phyloP scores from a whole-genome alignment of 1,140 invertebrate genomes.

The Eriocheir sinensis region DNA sequence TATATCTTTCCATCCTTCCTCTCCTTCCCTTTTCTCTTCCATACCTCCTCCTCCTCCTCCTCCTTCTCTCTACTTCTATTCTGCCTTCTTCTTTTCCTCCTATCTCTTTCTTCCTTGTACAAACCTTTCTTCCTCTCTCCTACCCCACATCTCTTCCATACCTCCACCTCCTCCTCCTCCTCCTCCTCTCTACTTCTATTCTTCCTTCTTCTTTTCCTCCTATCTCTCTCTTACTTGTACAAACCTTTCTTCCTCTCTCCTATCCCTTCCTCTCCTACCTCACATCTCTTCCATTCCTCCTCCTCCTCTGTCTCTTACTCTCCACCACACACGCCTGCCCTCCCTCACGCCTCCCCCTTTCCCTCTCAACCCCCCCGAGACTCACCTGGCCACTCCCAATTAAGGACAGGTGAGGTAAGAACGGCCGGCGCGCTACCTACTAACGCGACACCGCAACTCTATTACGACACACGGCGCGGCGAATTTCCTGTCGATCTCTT shows the following conservation, averaged over 20 bases:
- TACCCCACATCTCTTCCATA: no score
- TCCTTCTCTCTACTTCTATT: no score
- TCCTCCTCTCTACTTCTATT: not conserved
- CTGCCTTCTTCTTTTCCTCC: no score
- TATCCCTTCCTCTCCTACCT: not conserved
- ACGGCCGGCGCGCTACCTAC: not conserved
- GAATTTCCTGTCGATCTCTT: not conserved
- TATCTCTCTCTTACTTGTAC: not conserved
- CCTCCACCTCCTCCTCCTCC: conserved; percentile 28
- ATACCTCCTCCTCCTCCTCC: no score
- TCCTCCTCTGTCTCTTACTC: not conserved
- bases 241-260: no score
- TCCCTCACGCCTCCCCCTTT: not conserved
- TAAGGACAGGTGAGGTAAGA: conserved; percentile 27
- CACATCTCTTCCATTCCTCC: conserved; percentile 14
- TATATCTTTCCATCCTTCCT: no score
- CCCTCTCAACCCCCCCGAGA: not conserved
- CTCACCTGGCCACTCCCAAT: not conserved
- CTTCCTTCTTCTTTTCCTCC: not conserved
- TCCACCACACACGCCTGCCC: not conserved
- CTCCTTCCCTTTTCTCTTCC: no score
- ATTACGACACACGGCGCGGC: not conserved
- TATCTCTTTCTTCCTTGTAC: no score
- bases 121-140: no score
- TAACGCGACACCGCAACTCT: not conserved